Conservation (phyloP, 1,140 invertebrate species). For the Campoletis sonorensis region DNA sequence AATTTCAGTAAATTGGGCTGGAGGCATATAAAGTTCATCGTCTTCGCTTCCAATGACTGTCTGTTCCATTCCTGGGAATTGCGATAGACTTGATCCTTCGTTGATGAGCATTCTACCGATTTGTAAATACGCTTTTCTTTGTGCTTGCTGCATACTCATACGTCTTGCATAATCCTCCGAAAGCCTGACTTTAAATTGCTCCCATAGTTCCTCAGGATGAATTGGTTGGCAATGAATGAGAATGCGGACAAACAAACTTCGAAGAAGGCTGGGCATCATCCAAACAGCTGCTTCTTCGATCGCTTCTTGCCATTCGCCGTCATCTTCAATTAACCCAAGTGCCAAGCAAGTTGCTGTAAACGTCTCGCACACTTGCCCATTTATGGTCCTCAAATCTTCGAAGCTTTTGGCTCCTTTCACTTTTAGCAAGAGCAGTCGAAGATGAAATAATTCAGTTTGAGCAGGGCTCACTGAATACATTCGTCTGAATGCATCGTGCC, state of each 20-base stretch:
- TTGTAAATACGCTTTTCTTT: constrained; percentile 31
- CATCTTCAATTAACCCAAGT: constrained; percentile 43
- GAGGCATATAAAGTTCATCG: too few species aligned
- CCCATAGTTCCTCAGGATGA: too few species aligned
- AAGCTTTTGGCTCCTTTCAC: too few species aligned
- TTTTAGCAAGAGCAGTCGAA: too few species aligned
- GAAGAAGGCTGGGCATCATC: constrained; percentile 43
- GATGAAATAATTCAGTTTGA: constrained; percentile 49
- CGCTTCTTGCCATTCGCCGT: constrained; percentile 39
- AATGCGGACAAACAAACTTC: constrained; percentile 33
- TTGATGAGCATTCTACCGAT: constrained; percentile 24
- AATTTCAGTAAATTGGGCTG: too few species aligned
- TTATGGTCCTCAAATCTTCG: too few species aligned
- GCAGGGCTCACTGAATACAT: constrained; percentile 47
- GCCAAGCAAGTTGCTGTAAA: constrained; percentile 30
- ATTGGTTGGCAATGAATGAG: too few species aligned
- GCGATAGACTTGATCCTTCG: constrained; percentile 32
- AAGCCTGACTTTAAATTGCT: too few species aligned
- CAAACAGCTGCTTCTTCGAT: constrained; percentile 38
- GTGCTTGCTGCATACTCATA: too few species aligned
- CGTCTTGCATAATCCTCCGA: too few species aligned
- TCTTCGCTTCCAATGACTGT: too few species aligned
- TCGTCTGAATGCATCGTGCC: constrained; percentile 48
- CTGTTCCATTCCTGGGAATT: constrained; percentile 35
- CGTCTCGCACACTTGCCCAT: too few species aligned